Percentiles rank a stretch among this genome's conserved stretches.
phyloP scores from a whole-genome alignment of 2,888 invertebrate species.

The Notocelia uddmanniana region DNA sequence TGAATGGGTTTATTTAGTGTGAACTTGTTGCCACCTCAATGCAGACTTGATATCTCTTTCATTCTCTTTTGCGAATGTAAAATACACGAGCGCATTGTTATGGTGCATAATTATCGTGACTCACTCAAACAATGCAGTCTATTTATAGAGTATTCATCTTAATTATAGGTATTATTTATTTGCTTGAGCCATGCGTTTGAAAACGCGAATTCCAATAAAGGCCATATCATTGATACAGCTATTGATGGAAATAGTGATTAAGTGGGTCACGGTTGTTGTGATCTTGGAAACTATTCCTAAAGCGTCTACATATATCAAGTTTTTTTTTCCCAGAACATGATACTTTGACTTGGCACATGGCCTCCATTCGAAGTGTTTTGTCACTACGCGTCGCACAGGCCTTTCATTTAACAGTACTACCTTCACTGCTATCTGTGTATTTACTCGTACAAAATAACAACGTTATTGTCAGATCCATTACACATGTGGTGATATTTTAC shows the following conservation, averaged over 20 bases:
- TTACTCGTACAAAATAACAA: not conserved
- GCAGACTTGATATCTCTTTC: not conserved
- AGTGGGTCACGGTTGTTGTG: conserved; percentile 16
- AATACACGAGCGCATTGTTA: not conserved
- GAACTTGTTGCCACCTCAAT: not conserved
- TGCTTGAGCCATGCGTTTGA: not conserved
- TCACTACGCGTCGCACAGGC: not conserved
- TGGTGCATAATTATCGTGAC: conserved; percentile 15
- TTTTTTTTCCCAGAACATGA: not conserved
- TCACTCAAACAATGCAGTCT: conserved; percentile 15
- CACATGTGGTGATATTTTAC: not conserved
- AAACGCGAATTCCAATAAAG: not conserved
- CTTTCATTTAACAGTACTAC: too few relatives aligned
- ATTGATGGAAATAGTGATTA: conserved; percentile 13
- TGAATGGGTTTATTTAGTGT: conserved; percentile 24
- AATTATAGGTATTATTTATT: conserved; percentile 20
- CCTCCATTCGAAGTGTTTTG: not conserved
- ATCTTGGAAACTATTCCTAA: conserved; percentile 1
- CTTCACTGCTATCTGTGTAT: not conserved
- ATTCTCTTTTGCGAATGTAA: not conserved
- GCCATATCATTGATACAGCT: conserved; percentile 1
- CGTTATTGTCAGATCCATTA: not conserved
- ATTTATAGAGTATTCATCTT: conserved; percentile 21
- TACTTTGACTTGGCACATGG: not conserved
- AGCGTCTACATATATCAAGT: not conserved